These are phyloP conservation scores for Argentina silus DNA, from an alignment of 2,797 vertebrate species.

Conservation along the genomic window DNA sequence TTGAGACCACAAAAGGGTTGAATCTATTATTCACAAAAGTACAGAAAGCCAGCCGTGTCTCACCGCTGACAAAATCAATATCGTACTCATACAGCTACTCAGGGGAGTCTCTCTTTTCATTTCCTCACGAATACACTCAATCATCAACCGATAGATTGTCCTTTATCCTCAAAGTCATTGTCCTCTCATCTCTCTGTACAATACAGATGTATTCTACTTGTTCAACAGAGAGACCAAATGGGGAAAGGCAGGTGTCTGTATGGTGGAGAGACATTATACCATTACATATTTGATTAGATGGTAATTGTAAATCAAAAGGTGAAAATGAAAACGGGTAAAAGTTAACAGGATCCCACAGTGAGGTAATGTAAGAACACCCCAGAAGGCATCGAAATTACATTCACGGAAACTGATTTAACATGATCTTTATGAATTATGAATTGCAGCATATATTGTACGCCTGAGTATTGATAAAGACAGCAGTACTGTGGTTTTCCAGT, in stretches of 20 bases:
- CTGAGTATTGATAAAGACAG: background rate
- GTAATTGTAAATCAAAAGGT: background rate
- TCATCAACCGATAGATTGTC: background rate
- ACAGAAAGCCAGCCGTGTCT: background rate
- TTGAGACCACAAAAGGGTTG: constrained; percentile 15
- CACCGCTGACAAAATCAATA: constrained; percentile 17
- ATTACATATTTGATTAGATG: background rate
- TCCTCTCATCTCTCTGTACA: background rate
- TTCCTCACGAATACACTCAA: background rate
- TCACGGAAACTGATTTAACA: background rate
- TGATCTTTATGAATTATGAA: background rate
- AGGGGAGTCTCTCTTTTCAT: constrained; percentile 17
- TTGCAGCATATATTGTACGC: background rate
- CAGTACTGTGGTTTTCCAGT: background rate
- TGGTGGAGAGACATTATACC: too few relatives aligned
- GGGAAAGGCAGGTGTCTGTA: background rate
- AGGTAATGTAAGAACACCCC: background rate
- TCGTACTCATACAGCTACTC: background rate
- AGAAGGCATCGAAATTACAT: background rate
- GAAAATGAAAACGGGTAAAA: background rate
- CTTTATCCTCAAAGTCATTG: constrained; percentile 1
- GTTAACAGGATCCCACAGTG: background rate
- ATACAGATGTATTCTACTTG: too few relatives aligned
- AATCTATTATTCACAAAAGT: constrained; percentile 16
- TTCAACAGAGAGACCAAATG: too few relatives aligned